These are phyloP conservation scores for Riptortus pedestris DNA, from an alignment of 1,140 invertebrate genomes.

Conservation along the genomic window DNA sequence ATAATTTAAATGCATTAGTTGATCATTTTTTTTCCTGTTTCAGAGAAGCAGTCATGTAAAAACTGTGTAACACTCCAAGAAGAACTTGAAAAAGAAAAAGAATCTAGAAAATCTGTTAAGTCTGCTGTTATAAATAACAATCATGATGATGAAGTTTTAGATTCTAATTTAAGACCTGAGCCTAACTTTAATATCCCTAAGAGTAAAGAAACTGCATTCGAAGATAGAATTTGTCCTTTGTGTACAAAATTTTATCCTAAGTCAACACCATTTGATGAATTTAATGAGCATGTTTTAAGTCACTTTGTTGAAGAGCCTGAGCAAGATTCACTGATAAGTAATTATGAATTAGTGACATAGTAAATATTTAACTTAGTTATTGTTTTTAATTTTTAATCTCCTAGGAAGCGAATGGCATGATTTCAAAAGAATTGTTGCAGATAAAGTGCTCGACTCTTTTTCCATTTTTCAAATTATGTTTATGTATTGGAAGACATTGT, in stretches of 20 bases:
- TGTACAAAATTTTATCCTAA: slow-evolving; percentile 37
- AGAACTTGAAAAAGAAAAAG: slow-evolving; percentile 2
- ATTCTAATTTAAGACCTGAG: neutral
- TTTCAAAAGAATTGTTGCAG: too few relatives aligned
- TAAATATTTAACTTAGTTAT: neutral
- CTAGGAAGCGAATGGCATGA: too few relatives aligned
- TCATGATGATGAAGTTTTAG: neutral
- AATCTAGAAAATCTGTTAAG: neutral
- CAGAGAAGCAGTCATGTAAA: slow-evolving; percentile 12
- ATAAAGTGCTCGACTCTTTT: too few relatives aligned
- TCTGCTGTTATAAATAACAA: neutral
- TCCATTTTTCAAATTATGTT: too few relatives aligned
- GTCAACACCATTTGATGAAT: slow-evolving; percentile 36
- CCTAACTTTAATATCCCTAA: slow-evolving; percentile 10
- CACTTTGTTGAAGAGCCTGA: slow-evolving; percentile 39
- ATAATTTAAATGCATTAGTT: too few relatives aligned
- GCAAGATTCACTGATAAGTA: slow-evolving; percentile 23
- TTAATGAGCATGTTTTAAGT: slow-evolving; percentile 41
- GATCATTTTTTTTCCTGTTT: slow-evolving; percentile 2
- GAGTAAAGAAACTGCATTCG: slow-evolving; percentile 15
- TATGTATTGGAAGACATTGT: too few relatives aligned
- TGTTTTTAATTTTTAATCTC: too few relatives aligned
- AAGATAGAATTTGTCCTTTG: slow-evolving; percentile 39
- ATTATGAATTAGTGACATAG: slow-evolving; percentile 26
- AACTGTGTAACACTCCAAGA: neutral